Base-by-base conservation (phyloP, 2,888 invertebrate species). In the Muschampia plurimacula region DNA sequence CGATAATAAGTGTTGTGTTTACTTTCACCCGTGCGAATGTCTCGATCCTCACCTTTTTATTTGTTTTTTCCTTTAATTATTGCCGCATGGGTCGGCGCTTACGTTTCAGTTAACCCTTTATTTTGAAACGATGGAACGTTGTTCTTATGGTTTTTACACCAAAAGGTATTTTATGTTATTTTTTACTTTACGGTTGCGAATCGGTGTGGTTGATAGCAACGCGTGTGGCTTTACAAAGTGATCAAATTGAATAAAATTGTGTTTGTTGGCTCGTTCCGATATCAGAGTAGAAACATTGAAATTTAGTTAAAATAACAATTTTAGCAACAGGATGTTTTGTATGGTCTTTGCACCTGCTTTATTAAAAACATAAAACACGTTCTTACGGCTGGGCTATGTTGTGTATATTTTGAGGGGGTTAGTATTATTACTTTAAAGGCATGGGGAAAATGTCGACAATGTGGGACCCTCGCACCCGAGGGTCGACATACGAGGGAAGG, bases 111-210 rank as follows among this genome's bases (percentile, higher is more conserved):
- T 93, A 91, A 92, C 88, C 88, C 88, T 93, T 95, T 93, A 93
- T 90, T 93, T 95, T 94, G 93, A 95, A 96, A 96, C 95, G 95
- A 96, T 96, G 96, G 96, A 96, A 96, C 96, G 96, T 95, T 96
- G 96, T 95, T 96, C 96, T 95, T 96, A 96, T 95, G 96, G 96
- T 95, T 96, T 96, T 96, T 96, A 96, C 96, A 96, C 96, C 91
- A 96, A 96, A 96, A 96, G 96, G 96, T 96, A 96, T 96, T 96
- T 96, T 95, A 93, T 93, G 91, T 92, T 90, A 86, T 92, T 93
- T 90, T 93, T 92, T 92, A 91, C 92, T 93, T 89, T 91, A 91
- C 86, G 83, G 83, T 88, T 91, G 91, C 89, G 88, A 89, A 85
- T 81, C 84, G 85, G 84, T 85, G 85, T 87, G 87, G 90, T 88